These are phyloP conservation scores for Therioaphis trifolii DNA, from an alignment of 2,888 invertebrate genomes.

Conservation along the genomic window DNA sequence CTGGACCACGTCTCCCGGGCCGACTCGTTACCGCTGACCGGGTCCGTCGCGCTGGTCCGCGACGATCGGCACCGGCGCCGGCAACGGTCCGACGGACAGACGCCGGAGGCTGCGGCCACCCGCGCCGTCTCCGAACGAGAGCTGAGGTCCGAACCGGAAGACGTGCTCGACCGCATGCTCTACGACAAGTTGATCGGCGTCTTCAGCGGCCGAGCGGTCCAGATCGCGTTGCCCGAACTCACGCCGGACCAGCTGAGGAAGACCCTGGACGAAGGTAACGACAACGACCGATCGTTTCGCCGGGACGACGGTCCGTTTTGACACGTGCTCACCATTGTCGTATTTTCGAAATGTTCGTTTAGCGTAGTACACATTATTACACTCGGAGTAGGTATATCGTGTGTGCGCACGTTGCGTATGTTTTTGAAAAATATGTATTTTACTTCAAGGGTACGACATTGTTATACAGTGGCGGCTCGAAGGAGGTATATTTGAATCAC, in stretches of 20 bases:
- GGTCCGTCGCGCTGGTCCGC: constrained; percentile 72
- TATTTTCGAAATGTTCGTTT: too few species aligned
- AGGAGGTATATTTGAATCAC: too few species aligned
- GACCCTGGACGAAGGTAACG: constrained; percentile 81
- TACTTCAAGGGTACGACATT: too few species aligned
- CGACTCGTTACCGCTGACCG: constrained; percentile 71
- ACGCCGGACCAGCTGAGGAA: constrained; percentile 77
- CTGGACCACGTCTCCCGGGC: constrained; percentile 80
- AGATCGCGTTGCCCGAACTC: constrained; percentile 82
- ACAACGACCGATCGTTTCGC: too few species aligned
- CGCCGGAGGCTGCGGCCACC: constrained; percentile 66
- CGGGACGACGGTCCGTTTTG: too few species aligned
- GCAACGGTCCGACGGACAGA: constrained; percentile 66
- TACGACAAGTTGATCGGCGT: constrained; percentile 80
- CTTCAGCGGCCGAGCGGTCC: constrained; percentile 81
- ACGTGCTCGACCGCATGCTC: constrained; percentile 80
- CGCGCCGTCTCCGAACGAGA: constrained; percentile 78
- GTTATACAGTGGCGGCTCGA: too few species aligned
- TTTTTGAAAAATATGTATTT: too few species aligned
- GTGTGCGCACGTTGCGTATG: too few species aligned
- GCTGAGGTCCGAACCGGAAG: constrained; percentile 75
- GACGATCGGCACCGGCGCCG: constrained; percentile 66
- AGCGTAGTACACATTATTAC: too few species aligned
- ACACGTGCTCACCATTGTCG: too few species aligned
- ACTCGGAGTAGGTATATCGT: too few species aligned